phyloP scores from a whole-genome alignment of 2,797 vertebrate species.

The Pangasius djambal region DNA sequence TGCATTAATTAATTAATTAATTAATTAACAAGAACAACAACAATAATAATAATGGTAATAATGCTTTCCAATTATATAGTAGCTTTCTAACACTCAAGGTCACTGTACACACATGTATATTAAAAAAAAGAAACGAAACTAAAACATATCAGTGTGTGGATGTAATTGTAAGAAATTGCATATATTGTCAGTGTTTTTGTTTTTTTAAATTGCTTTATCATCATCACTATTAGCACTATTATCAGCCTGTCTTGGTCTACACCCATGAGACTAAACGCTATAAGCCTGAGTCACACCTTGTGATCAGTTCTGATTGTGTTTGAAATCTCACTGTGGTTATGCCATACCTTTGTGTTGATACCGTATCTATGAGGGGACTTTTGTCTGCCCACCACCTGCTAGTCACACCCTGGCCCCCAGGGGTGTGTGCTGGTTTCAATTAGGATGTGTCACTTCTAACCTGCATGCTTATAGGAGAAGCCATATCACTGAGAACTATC shows the following conservation, averaged over 20 bases:
- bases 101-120: neutral
- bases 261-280: conserved; percentile 53
- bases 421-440: conserved; percentile 50
- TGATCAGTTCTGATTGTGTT: conserved; percentile 53
- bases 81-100: neutral
- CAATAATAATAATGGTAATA: neutral
- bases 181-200: neutral
- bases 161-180: neutral
- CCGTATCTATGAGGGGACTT: conserved; percentile 69
- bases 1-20: too few species aligned
- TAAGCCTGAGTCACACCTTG: conserved; percentile 32
- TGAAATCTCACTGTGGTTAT: conserved; percentile 47
- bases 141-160: neutral
- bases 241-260: neutral
- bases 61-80: neutral
- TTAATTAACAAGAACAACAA: neutral
- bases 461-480: neutral
- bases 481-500: neutral
- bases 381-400: conserved; percentile 69
- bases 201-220: neutral
- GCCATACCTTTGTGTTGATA: conserved; percentile 59
- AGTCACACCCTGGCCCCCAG: conserved; percentile 53
- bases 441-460: neutral
- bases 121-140: neutral
- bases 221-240: neutral